Evolutionary conservation across 2,797 vertebrate species (phyloP), one percentile per base, ranked within the genome.

Genomic region (Rhinatrema bivittatum): DNA sequence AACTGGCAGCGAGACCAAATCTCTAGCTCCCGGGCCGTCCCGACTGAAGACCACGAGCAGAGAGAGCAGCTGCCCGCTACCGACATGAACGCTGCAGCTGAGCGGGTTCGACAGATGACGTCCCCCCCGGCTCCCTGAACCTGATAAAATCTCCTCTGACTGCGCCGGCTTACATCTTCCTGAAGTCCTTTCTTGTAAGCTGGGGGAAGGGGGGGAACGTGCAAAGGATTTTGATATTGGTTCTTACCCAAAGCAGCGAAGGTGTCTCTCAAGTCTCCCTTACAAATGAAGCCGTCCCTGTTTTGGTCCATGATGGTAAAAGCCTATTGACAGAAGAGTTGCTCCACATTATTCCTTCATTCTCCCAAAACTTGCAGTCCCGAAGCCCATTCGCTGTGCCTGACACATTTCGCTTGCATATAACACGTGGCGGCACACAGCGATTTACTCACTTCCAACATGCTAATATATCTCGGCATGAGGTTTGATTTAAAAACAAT

Each of bases 251-350:
- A 74, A 2, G 89, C 89, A 14, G 86, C 86, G 43, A 87, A 91
- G 0, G 89, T 92, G 71, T 91, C 87, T 61, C 88, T 81, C 70
- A 92, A 65, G 66, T 91, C 88, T 19, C 84, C 82, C 60, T 89
- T 91, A 80, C 89, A 87, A n/a, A 92, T 91, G 57, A 91, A 88
- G 56, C 90, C 87, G 0, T 92, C 89, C 43, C 89, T 81, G 73
- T 90, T 91, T 82, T 92, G 90, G 66, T 92, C 90, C 88, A 91
- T 92, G 70, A 92, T 90, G 58, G 89, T 92, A 44, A 92, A 91
- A 43, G 88, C 89, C 88, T 92, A 42, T 53, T 32, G 41, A 54
- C 54, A 68, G 39, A 56, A 12, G 43, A 32, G 28, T 3, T 39
- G 48, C 32, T 22, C 23, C 48, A 34, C 36, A 32, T 34, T 41